A percentile compares a stretch with the other conserved stretches of the same genome.
phyloP scores from a whole-genome alignment of 2,113 vertebrate genomes.

The Ginglymostoma cirratum region DNA sequence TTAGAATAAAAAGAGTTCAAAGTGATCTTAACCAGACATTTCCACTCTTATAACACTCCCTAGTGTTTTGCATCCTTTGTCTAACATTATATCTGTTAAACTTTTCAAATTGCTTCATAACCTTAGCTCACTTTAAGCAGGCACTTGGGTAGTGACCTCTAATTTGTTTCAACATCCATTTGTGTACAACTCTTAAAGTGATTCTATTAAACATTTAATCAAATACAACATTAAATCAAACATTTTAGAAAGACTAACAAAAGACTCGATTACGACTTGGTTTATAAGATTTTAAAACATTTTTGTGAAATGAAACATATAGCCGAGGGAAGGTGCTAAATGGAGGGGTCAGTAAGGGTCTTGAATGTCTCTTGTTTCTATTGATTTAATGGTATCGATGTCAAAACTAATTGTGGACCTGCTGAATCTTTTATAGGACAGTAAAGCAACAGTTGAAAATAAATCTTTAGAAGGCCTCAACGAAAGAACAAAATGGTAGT shows the following conservation, averaged over 20 bases:
- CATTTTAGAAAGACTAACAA: neutral
- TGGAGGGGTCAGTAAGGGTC: no score
- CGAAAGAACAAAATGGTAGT: neutral
- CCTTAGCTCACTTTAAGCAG: neutral
- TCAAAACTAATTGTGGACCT: neutral
- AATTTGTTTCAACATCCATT: neutral
- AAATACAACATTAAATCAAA: neutral
- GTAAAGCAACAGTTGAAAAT: neutral
- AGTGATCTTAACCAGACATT: neutral
- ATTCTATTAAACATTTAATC: neutral
- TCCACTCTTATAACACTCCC: neutral
- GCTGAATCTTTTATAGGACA: neutral
- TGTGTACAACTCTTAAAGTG: neutral
- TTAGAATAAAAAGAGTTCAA: neutral
- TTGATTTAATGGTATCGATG: neutral
- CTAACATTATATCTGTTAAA: neutral
- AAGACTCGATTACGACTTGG: neutral
- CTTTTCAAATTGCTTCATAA: neutral
- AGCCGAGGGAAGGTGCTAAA: neutral
- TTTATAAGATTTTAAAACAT: neutral
- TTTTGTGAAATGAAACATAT: no score
- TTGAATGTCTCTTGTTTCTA: neutral
- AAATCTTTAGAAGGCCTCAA: neutral
- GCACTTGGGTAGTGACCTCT: neutral
- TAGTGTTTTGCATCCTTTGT: neutral